A percentile compares a stretch with the other conserved stretches of the same genome.
Evolutionary conservation across 2,113 vertebrate genomes (phyloP).

Genomic region (Chrysochloris asiatica): DNA sequence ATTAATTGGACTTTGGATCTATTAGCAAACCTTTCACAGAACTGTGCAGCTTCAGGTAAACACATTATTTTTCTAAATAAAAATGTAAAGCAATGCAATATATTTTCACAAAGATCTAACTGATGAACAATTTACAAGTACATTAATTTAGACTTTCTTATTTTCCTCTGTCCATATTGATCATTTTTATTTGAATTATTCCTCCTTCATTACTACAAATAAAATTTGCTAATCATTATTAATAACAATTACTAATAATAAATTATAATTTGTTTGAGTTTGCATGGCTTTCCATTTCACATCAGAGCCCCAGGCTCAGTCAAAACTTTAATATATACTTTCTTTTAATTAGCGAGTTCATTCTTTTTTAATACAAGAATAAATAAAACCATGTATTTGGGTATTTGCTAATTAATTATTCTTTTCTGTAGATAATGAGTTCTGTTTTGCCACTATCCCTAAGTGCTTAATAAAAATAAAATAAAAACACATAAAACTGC

Average conservation of each 20-base stretch:
- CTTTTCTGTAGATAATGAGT: background rate
- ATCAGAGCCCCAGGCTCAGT: background rate
- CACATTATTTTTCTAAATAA: background rate
- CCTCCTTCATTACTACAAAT: slow-evolving; percentile 12
- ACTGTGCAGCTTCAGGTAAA: too few species aligned
- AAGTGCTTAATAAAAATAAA: background rate
- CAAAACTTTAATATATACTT: slow-evolving; percentile 5
- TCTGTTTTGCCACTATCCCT: background rate
- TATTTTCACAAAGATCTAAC: background rate
- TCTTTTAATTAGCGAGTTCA: background rate
- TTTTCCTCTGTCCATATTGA: background rate
- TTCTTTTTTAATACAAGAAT: background rate
- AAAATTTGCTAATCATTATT: background rate
- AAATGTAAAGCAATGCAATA: background rate
- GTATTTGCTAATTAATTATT: background rate
- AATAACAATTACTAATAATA: background rate
- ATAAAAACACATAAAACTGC: background rate
- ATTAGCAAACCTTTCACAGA: background rate
- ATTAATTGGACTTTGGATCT: background rate
- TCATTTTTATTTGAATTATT: slow-evolving; percentile 14
- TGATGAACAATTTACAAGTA: background rate
- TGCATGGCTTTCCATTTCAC: slow-evolving; percentile 17
- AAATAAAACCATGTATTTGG: slow-evolving; percentile 26
- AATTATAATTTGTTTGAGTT: background rate
- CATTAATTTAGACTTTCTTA: background rate